Base-by-base conservation (phyloP, 1,140 invertebrate genomes). In the Bombus terrestris region DNA sequence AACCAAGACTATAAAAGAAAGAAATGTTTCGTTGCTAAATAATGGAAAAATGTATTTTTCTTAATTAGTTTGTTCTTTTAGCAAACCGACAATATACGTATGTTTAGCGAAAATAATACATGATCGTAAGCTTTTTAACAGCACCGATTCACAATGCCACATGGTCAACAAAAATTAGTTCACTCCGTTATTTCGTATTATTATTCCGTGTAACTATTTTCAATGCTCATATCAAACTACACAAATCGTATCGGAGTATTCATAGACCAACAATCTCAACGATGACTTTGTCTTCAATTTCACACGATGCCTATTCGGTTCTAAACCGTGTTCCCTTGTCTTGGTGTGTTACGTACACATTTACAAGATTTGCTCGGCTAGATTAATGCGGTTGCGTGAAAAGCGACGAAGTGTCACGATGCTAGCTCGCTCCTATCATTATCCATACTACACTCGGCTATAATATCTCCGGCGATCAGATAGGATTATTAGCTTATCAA, bases 321-420 rank as follows among this genome's bases (percentile, higher is more conserved):
- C 9, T 57, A 32, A 43, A 73, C 1, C 18, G 6, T 81, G 41
- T n/a, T 22, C 37, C 32, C 25, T 68, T 15, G 53, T 2, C 3
- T n/a, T 5, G 39, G 10, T 62, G 6, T 12, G 53, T n/a, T 12
- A 32, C 15, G 47, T 59, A 71, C 57, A 66, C 41, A 35, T 72
- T 85, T 39, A 66, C 62, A 41, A 69, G 75, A n/a, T 85, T 85
- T 74, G 57, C 69, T 88, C 59, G 72, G 28, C 35, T 28, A n/a
- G 59, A 35, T 81, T 86, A 88, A 82, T 37, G 32, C 25, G 37
- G n/a, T 69, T 47, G 35, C 32, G 57, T 84, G 43, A 83, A 84
- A 39, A 53, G 10, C 39, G 22, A 73, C 28, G 6, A 22, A 37
- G 66, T 53, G 53, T n/a, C 84, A 28, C 28, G 37, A 88, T 41